A percentile compares a stretch with the other conserved stretches of the same genome.
Evolutionary conservation across 92 coral and sea anemone genomes (phyloP).

Genomic region (Porites rus): DNA sequence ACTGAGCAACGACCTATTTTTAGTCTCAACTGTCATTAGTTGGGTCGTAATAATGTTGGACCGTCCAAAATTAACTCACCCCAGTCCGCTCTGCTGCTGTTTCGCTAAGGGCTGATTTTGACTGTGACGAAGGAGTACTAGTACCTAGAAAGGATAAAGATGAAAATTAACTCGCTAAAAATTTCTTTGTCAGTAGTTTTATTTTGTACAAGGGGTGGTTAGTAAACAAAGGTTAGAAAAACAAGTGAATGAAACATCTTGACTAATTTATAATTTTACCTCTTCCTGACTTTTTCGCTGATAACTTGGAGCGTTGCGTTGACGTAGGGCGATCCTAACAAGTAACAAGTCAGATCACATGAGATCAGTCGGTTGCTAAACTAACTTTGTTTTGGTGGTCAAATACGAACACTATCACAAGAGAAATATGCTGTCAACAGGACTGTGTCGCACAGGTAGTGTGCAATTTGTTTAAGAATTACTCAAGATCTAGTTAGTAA

Average conservation of each 20-base stretch:
- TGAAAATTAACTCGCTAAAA: not conserved
- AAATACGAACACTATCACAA: too few relatives aligned
- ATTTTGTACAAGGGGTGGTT: not conserved
- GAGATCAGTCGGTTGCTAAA: too few relatives aligned
- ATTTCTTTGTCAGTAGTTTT: not conserved
- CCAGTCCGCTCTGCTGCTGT: constrained; percentile 62
- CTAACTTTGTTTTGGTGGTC: too few relatives aligned
- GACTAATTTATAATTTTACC: constrained; percentile 18
- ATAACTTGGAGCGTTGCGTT: constrained; percentile 75
- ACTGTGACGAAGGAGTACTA: constrained; percentile 76
- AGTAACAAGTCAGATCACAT: not conserved
- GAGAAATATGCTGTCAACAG: too few relatives aligned
- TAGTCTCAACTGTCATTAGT: too few relatives aligned
- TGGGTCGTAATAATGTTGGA: not conserved
- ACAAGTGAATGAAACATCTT: too few relatives aligned
- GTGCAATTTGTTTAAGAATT: too few relatives aligned
- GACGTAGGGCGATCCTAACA: constrained; percentile 83
- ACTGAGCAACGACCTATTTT: too few relatives aligned
- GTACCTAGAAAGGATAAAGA: constrained; percentile 28
- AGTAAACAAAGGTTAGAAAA: too few relatives aligned
- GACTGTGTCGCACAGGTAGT: too few relatives aligned
- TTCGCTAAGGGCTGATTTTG: constrained; percentile 72
- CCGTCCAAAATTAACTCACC: constrained; percentile 46
- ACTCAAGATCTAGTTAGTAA: too few relatives aligned
- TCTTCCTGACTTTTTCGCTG: constrained; percentile 78